Base-by-base conservation (phyloP, 2,113 vertebrate species). In the Hemibates koningsi region DNA sequence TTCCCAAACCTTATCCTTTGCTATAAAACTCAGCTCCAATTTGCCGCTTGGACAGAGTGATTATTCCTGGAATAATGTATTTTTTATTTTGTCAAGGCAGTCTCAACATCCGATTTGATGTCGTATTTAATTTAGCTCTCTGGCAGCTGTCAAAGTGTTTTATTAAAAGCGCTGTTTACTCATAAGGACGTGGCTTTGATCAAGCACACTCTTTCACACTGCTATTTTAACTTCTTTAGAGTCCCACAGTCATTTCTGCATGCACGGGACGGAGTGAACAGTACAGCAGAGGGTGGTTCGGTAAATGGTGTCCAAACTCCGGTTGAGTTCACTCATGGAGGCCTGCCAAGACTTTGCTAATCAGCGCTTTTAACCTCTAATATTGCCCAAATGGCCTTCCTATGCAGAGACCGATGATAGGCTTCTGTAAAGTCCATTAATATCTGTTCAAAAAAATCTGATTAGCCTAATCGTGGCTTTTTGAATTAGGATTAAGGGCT, bases 391-490 rank as follows among this genome's bases (percentile, higher is more conserved):
- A 87, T 54, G 29, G 9, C 86, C 41, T 79, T 81, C 56, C 86
- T 66, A 76, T 61, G 29, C 32, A 43, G 73, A 38, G 36, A 29
- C 82, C 7, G 32, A 17, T 76, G 17, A 81, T 79, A 41, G 59
- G 56, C 45, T 32, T 71, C 36, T 81, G 17, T 82, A 87, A 86
- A 91, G 43, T 71, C 71, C 89, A 87, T 82, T 87, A 71, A 88
- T 82, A 82, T 90, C 80, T 84, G 21, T 54, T 76, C 61, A 79
- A 68, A 84, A 79, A 83, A 81, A 86, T 91, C 80, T 36, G 93
- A 95, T 94, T 84, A 89, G 78, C 89, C 43, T 83, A 88, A 93
- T 92, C 85, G 56, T 34, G 59, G 80, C 82, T 90, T 81, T 92
- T 84, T 82, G 48, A 84, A 36, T 29, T 38, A 19, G 87, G 80